phyloP scores from a whole-genome alignment of 2,797 vertebrate species.

The Ctenochaetus hawaiiensis region DNA sequence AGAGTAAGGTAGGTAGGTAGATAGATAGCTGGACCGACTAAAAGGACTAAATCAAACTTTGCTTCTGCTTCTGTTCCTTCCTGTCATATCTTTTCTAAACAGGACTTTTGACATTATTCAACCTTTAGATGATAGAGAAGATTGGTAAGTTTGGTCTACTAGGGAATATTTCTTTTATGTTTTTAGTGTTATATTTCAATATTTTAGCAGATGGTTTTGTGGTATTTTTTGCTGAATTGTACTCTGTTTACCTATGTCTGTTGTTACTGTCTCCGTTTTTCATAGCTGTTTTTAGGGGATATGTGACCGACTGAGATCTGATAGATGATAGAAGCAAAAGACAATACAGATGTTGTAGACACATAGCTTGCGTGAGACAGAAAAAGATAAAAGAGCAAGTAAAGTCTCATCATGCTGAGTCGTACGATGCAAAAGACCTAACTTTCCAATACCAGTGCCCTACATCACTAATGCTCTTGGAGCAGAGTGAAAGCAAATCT shows the following conservation, averaged over 20 bases:
- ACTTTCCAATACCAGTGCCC: slow-evolving; percentile 11
- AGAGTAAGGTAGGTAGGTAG: not conserved
- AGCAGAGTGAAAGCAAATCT: slow-evolving; percentile 40
- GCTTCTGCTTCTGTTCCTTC: slow-evolving; percentile 1
- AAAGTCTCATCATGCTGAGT: too few species aligned
- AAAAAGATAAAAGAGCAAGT: too few species aligned
- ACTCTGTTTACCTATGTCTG: not conserved
- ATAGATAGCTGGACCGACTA: not conserved
- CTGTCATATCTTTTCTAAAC: not conserved
- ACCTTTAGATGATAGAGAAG: slow-evolving; percentile 8
- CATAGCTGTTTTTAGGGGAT: not conserved
- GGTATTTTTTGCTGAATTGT: not conserved
- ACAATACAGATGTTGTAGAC: not conserved
- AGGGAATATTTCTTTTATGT: slow-evolving; percentile 8
- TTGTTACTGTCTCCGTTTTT: not conserved
- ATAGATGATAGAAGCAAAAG: too few species aligned
- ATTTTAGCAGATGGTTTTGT: not conserved
- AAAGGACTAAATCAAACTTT: slow-evolving; percentile 17
- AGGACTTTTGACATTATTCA: slow-evolving; percentile 9
- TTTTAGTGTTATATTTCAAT: not conserved
- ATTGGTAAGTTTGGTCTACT: not conserved
- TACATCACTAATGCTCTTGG: slow-evolving; percentile 27
- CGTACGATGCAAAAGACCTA: not conserved
- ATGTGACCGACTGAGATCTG: not conserved
- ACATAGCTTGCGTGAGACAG: not conserved